Evolutionary conservation across 2,797 vertebrate genomes (phyloP).

Genomic region (Eleutherodactylus coqui): DNA sequence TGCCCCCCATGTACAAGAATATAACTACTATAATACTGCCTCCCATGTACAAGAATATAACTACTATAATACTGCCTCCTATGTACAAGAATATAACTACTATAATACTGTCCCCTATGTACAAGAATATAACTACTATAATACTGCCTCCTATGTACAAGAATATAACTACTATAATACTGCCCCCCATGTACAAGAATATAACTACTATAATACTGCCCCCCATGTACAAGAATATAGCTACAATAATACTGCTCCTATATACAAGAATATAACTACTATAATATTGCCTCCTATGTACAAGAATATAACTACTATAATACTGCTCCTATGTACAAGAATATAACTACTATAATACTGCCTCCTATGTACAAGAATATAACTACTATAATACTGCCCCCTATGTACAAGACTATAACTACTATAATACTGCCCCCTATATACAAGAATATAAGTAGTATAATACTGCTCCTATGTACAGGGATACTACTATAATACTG

Average conservation of each 20-base stretch:
- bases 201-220: neutral
- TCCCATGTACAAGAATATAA: neutral
- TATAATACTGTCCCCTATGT: neutral
- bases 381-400: neutral
- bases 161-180: neutral
- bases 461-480: neutral
- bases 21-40: neutral
- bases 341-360: too few relatives aligned
- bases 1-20: neutral
- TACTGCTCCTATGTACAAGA: too few relatives aligned
- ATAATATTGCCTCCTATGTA: neutral
- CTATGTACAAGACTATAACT: too few relatives aligned
- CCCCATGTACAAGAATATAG: neutral
- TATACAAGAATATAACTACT: neutral
- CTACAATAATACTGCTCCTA: neutral
- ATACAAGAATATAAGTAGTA: too few relatives aligned
- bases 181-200: neutral
- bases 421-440: too few relatives aligned
- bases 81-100: neutral
- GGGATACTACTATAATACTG: neutral
- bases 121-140: conserved; percentile 3
- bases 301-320: too few relatives aligned
- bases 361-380: neutral
- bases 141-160: neutral
- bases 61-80: neutral